These are phyloP conservation scores for Montipora cactus DNA, from an alignment of 64 coral and sea anemone genomes.

Conservation along the genomic window DNA sequence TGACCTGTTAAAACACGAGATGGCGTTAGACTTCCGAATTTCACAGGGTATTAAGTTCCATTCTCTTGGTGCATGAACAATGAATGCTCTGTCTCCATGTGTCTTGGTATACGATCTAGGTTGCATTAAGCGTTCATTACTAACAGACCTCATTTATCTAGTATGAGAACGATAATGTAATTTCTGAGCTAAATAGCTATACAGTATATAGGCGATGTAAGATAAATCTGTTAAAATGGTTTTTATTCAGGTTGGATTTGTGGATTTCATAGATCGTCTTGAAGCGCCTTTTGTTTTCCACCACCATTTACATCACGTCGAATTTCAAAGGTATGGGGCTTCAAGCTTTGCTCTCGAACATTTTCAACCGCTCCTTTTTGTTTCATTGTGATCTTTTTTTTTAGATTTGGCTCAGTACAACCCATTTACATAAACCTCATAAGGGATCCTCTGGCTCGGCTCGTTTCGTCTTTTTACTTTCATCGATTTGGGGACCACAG, in stretches of 20 bases:
- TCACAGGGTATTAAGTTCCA: too few relatives aligned
- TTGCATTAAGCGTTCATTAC: too few relatives aligned
- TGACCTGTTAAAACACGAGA: too few relatives aligned
- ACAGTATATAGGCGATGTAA: too few relatives aligned
- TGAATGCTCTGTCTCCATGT: too few relatives aligned
- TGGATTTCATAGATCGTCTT: slow-evolving; percentile 54
- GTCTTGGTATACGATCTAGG: too few relatives aligned
- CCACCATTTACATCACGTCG: slow-evolving; percentile 62
- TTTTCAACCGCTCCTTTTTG: too few relatives aligned
- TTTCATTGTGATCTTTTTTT: neutral
- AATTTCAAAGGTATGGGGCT: slow-evolving; percentile 66
- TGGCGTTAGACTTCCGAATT: too few relatives aligned
- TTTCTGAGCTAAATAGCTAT: too few relatives aligned
- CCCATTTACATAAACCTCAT: slow-evolving; percentile 83
- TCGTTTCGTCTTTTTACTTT: slow-evolving; percentile 80
- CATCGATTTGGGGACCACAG: slow-evolving; percentile 74
- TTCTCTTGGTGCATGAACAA: too few relatives aligned
- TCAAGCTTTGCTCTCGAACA: neutral
- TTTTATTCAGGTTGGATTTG: slow-evolving; percentile 55
- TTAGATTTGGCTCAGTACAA: slow-evolving; percentile 63
- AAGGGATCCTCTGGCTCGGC: slow-evolving; percentile 61
- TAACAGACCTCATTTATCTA: too few relatives aligned
- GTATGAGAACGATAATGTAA: too few relatives aligned
- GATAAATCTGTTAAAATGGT: neutral
- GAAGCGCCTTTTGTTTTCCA: slow-evolving; percentile 64